phyloP scores from a whole-genome alignment of 1,140 invertebrate species.

The Chelonus insularis region DNA sequence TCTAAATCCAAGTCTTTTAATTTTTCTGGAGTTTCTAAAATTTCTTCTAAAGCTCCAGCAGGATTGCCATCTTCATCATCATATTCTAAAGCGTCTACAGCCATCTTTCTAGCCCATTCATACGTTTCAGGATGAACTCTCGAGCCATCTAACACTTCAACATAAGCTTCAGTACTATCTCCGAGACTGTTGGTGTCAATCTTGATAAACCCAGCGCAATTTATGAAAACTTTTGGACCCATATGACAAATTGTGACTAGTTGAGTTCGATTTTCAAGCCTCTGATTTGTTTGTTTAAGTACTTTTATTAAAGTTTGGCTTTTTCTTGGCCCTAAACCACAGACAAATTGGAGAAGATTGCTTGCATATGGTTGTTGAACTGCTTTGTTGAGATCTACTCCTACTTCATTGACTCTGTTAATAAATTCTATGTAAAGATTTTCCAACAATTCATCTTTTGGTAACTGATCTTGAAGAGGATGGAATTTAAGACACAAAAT shows the following conservation, averaged over 20 bases:
- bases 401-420: slow-evolving; percentile 93
- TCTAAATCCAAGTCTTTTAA: slow-evolving; percentile 95
- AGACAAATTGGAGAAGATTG: slow-evolving; percentile 96
- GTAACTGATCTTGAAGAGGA: slow-evolving; percentile 72
- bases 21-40: slow-evolving; percentile 91
- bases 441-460: slow-evolving; percentile 90
- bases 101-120: slow-evolving; percentile 99
- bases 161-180: too few species aligned
- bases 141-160: too few species aligned
- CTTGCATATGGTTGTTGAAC: slow-evolving; percentile 85
- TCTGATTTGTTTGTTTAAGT: slow-evolving; percentile 90
- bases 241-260: slow-evolving; percentile 91
- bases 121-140: slow-evolving; percentile 99
- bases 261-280: slow-evolving; percentile 93
- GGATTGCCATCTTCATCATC: too few species aligned
- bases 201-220: too few species aligned
- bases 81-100: slow-evolving; percentile 98
- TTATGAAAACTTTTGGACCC: too few species aligned
- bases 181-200: too few species aligned
- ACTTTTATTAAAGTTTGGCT: slow-evolving; percentile 87
- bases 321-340: slow-evolving; percentile 95
- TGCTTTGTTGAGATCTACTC: slow-evolving; percentile 96
- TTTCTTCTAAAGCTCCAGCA: slow-evolving; percentile 95
- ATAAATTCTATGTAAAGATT: slow-evolving; percentile 94
- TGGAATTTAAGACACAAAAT: slow-evolving; percentile 90